Base-by-base conservation (phyloP, 2,888 invertebrate genomes). In the Cheilosia pagana region DNA sequence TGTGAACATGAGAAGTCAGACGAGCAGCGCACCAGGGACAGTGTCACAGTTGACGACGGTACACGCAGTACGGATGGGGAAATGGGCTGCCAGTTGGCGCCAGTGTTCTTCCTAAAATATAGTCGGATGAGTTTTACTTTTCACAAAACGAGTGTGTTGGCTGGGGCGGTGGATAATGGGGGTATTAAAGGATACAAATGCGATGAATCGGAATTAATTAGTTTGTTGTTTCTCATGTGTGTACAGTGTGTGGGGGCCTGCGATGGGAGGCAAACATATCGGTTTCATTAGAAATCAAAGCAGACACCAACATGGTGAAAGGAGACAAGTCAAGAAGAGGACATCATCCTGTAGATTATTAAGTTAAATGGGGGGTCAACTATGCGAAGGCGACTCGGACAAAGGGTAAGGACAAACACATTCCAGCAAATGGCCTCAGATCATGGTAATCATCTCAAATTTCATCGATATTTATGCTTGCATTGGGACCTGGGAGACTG, bases 131-230 rank as follows among this genome's bases (percentile, higher is more conserved):
- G 68, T 74, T 52, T 74, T 78, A 52, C 62, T 65, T 63, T 39
- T 60, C 63, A 74, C 41, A 12, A 39, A 12, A 57, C n/a, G 67
- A 68, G 41, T 48, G 72, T 43, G 52, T 14, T 10, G n/a, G 21
- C n/a, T 7, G 12, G 57, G 52, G 45, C n/a, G 41, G 21, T 52
- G 59, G 45, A 48, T 72, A 72, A 82, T 72, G 50, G 19, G 43
- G 43, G 71, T 67, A 77, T 62, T 82, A 77, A 60, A 77, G 71
- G 77, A 57, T 72, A 82, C 78, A 72, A 72, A 82, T 78, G 82
- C 78, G 77, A 78, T 82, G 82, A 78, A 67, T 78, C 45, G 82
- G 78, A 78, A 83, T 83, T 83, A 83, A 83, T 83, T 83, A 78
- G 74, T 83, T 68, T 83, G 82, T 78, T 83, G 63, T 83, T 25